A percentile compares a stretch with the other conserved stretches of the same genome.
Conservation (phyloP, 1,140 invertebrate genomes). For the Drosophila takahashii region DNA sequence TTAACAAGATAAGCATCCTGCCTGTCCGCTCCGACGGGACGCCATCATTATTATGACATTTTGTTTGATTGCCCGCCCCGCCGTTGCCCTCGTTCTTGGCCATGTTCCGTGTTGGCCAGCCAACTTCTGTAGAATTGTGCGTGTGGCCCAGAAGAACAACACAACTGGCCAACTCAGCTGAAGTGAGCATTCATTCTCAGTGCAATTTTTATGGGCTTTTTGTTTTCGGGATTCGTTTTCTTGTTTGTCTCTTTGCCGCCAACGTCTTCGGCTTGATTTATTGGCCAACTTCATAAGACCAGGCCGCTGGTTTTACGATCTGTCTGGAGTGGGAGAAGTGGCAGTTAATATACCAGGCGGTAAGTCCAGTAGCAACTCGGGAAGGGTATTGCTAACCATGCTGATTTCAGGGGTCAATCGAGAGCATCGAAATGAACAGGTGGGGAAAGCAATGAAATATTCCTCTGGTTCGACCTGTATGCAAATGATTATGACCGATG, state of each 20-base stretch:
- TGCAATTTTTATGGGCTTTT: conserved; percentile 69
- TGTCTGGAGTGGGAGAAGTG: conserved; percentile 9
- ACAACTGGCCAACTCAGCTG: conserved; percentile 5
- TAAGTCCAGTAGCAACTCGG: conserved; percentile 48
- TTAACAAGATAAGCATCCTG: conserved; percentile 83
- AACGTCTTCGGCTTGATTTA: conserved; percentile 63
- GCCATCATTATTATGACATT: conserved; percentile 84
- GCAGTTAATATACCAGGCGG: conserved; percentile 11
- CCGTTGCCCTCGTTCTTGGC: conserved; percentile 29
- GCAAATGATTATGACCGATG: conserved; percentile 35
- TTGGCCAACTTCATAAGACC: conserved; percentile 53
- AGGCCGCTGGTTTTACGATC: conserved; percentile 65
- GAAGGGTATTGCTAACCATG: background rate
- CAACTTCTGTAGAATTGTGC: conserved; percentile 75
- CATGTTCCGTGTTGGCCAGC: conserved; percentile 50
- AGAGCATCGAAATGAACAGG: background rate
- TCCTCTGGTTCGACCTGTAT: conserved; percentile 19
- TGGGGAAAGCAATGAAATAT: background rate
- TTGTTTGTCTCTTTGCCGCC: conserved; percentile 24
- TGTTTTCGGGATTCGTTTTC: conserved; percentile 45
- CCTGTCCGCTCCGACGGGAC: conserved; percentile 42
- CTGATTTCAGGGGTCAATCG: conserved; percentile 13
- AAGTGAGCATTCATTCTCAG: conserved; percentile 44
- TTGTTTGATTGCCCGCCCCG: conserved; percentile 66
- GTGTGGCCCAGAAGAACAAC: conserved; percentile 57